Evolutionary conservation across 2,888 invertebrate genomes (phyloP), one percentile per base, ranked within the genome.

Genomic region (Conchocele bisecta): DNA sequence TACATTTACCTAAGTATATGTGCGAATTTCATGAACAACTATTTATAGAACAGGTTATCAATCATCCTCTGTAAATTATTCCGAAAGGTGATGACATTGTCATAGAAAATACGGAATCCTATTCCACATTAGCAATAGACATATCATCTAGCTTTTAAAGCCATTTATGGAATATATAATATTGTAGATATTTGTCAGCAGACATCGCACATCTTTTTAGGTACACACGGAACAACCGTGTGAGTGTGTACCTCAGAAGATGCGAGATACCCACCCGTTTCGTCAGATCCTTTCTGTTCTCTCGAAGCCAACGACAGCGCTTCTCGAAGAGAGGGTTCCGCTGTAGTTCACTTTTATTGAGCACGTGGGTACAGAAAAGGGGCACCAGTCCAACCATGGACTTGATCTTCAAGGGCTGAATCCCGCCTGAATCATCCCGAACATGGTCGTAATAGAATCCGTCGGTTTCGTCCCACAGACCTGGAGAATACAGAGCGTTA

Each of bases 381-480:
- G 90, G 90, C 1, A 89, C 79, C 51, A 89, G 61, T 26, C 89
- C 89, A 6, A 89, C 89, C 84, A 89, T 83, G 28, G 90, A 90
- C 44, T 88, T 82, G 33, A 89, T 85, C 46, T 85, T 84, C 50
- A 90, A 54, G 15, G 84, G 84, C 46, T 72, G 65, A n/a, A n/a
- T n/a, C 28, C 79, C 74, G 1, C 77, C 66, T n/a, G 80, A 75
- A 44, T 83, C 79, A 39, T 65, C 74, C 15, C 84, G 66, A 46
- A 90, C 80, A 70, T 85, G 85, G 80, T 91, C 91, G 67, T 90
- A 91, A 74, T 88, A 91, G 77, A 91, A 91, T 5, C 89, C 89
- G 66, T 91, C 91, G 22, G 80, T 79, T 7, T 87, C 87, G 73
- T 90, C 85, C 91, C 91, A 91, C 26, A 91, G 76, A 28, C 90